Conservation (phyloP, 1,140 invertebrate species). For the Caenorhabditis elegans region WBcel235 BX284605.5:16303501-16304000, state of each 20-base stretch:
- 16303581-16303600: not conserved
- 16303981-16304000: too few relatives aligned
- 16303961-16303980: slow-evolving; percentile 62
- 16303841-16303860: slow-evolving; percentile 42
- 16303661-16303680: not conserved
- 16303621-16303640: not conserved
- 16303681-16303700: not conserved
- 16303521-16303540: too few relatives aligned
- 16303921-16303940: slow-evolving; percentile 66
- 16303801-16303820: not conserved
- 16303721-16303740: not conserved
- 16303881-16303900: slow-evolving; percentile 31
- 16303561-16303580: not conserved
- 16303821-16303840: not conserved
- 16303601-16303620: not conserved
- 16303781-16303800: not conserved
- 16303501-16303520: too few relatives aligned
- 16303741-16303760: not conserved
- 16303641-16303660: not conserved
- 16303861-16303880: slow-evolving; percentile 43
- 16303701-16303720: not conserved
- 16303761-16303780: not conserved
- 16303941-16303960: slow-evolving; percentile 66
- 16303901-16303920: slow-evolving; percentile 27
- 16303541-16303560: not conserved